phyloP scores from a whole-genome alignment of 1,140 invertebrate genomes.

The Aricia agestis region DNA sequence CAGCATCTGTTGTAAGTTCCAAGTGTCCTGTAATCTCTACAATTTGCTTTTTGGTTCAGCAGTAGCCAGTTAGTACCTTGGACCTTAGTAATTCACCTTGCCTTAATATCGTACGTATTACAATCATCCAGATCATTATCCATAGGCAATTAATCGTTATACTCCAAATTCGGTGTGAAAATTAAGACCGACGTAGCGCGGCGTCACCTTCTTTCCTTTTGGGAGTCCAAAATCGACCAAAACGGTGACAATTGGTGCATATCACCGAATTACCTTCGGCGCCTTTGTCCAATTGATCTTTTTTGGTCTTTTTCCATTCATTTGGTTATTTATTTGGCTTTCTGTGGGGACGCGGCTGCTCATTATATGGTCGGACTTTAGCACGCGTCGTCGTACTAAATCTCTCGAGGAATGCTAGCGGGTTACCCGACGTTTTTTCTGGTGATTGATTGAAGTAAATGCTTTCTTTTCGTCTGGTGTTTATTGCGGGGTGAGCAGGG shows the following conservation, averaged over 20 bases:
- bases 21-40: no score
- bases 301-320: conserved; percentile 72
- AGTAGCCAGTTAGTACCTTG: no score
- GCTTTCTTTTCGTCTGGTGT: conserved; percentile 50
- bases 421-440: conserved; percentile 69
- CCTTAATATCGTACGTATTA: no score
- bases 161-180: neutral
- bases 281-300: conserved; percentile 72
- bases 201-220: conserved; percentile 26
- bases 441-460: conserved; percentile 71
- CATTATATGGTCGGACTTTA: conserved; percentile 62
- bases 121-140: no score
- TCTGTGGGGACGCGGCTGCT: conserved; percentile 65
- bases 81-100: no score
- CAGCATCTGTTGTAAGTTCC: no score
- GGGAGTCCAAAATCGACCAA: conserved; percentile 53
- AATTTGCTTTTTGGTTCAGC: no score
- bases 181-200: neutral
- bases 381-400: conserved; percentile 65
- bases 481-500: conserved; percentile 35
- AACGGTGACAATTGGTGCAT: conserved; percentile 74
- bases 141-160: neutral
- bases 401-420: conserved; percentile 72
- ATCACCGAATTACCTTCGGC: conserved; percentile 73
- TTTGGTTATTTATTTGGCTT: conserved; percentile 74